These are phyloP conservation scores for Heterohyrax brucei DNA, from an alignment of 2,797 vertebrate species.

Conservation along the genomic window DNA sequence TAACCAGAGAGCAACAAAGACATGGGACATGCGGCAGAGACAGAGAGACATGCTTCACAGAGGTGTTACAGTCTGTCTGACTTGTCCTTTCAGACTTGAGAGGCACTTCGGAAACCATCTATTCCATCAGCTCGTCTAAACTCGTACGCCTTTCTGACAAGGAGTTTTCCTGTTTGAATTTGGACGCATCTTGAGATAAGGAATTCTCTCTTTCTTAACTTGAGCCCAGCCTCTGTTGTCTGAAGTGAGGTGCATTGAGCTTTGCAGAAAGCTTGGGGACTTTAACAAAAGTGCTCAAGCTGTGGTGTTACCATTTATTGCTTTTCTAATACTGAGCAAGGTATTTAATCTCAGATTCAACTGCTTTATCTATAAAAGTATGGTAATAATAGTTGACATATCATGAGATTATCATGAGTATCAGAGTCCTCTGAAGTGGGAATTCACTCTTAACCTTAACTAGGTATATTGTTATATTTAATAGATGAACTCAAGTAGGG, in stretches of 20 bases:
- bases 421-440: background rate
- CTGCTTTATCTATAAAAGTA: background rate
- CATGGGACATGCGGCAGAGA: background rate
- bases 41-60: background rate
- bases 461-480: background rate
- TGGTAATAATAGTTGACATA: background rate
- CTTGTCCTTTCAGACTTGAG: background rate
- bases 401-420: background rate
- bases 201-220: background rate
- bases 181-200: background rate
- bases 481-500: background rate
- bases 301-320: background rate
- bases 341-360: background rate
- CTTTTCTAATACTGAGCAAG: background rate
- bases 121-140: background rate
- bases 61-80: background rate
- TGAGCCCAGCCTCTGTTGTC: background rate
- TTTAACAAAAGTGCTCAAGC: background rate
- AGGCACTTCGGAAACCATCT: slow-evolving; percentile 27
- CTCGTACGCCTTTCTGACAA: background rate
- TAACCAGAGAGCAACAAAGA: background rate
- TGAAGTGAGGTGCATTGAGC: background rate
- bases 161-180: background rate
- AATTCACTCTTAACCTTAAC: background rate
- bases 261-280: background rate